Evolutionary conservation across 2,888 invertebrate species (phyloP), one percentile per base, ranked within the genome.

Genomic region (Trachelus troglodyta): DNA sequence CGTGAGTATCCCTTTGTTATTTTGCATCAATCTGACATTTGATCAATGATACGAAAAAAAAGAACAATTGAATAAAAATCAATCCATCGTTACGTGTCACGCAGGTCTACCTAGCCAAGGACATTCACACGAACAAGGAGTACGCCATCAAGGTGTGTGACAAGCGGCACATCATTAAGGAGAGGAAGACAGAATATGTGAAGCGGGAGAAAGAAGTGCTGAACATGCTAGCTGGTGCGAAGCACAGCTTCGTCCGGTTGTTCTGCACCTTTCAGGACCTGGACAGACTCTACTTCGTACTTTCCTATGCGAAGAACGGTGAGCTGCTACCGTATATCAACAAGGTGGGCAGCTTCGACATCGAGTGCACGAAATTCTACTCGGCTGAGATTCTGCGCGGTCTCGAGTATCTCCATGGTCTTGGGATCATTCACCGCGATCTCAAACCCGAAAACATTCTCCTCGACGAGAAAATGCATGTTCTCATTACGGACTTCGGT

Each of bases 61-160:
- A 30, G 37, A 30, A 35, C 3, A n/a, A 34, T 74, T 15, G 30
- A 56, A 23, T 23, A 23, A 56, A 56, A 56, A 56, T 56, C 56
- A 56, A 56, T 56, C 23, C 9, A 23, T 56, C 56, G 6, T 56
- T 56, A 23, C 23, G 56, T 56, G 23, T 56, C 56, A 56, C 23
- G 9, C 88, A 94, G 94, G 94, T 99, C 76, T 98, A 97, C 92
- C 94, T 98, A 85, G 98, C 98, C 76, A 97, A 97, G 92, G 98
- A 99, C 92, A 96, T 98, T 81, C 96, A 96, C 90, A 96, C 96
- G 78, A 95, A 94, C 88, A 96, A 95, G 89, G 98, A 98, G 93
- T 98, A 96, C 95, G 99, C 99, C 93, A 98, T 99, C 90, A 99
- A 99, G 95, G 98, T 99, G n/a, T 96, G 98, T 92, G 97, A 98